phyloP scores from a whole-genome alignment of 2,113 vertebrate genomes.

The Zosterops borbonicus region DNA sequence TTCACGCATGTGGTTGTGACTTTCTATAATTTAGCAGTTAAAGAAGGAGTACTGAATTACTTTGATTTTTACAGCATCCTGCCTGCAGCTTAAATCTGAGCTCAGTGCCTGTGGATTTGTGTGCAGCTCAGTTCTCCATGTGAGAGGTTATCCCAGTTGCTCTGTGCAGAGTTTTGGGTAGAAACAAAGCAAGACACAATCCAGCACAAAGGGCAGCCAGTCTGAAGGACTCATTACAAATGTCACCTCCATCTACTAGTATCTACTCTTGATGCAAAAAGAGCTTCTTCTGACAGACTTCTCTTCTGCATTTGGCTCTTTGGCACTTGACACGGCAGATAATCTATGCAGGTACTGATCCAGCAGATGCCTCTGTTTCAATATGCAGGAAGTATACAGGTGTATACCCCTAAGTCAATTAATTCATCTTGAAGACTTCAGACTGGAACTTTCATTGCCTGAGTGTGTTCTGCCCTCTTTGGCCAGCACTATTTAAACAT shows the following conservation, averaged over 20 bases:
- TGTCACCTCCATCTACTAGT: background rate
- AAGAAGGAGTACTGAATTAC: background rate
- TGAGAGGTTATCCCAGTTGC: background rate
- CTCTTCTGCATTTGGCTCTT: background rate
- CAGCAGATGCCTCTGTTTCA: slow-evolving; percentile 1
- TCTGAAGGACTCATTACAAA: background rate
- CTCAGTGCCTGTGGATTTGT: background rate
- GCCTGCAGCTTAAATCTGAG: background rate
- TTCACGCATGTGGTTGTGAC: background rate
- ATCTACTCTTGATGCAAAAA: background rate
- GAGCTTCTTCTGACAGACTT: slow-evolving; percentile 4
- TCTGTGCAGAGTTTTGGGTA: background rate
- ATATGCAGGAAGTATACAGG: background rate
- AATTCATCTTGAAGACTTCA: background rate
- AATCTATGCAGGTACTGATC: slow-evolving; percentile 16
- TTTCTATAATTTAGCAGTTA: background rate
- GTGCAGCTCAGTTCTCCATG: background rate
- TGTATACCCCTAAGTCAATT: background rate
- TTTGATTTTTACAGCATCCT: background rate
- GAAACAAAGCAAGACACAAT: background rate
- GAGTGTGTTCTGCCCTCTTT: background rate
- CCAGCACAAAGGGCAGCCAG: background rate
- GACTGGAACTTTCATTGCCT: background rate
- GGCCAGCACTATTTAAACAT: background rate
- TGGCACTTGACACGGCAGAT: slow-evolving; percentile 12